A percentile compares a stretch with the other conserved stretches of the same genome.
These are phyloP conservation scores for Zele albiditarsus DNA, from an alignment of 2,888 invertebrate species.

Conservation along the genomic window DNA sequence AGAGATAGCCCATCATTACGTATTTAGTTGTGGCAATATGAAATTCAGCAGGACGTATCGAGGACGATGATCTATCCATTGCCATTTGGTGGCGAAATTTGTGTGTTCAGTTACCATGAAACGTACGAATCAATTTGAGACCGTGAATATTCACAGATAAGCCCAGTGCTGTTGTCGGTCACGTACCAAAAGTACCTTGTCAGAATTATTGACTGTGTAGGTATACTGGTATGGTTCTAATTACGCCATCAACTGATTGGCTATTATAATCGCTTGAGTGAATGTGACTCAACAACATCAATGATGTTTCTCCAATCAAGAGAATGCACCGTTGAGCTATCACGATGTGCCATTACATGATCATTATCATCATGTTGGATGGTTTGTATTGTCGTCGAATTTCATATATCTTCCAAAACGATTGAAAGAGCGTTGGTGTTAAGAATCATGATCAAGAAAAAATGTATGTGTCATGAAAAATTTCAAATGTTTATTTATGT, in stretches of 20 bases:
- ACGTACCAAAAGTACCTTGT: conserved; percentile 58
- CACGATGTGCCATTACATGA: neutral
- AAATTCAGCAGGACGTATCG: neutral
- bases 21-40: no score
- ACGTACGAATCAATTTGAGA: conserved; percentile 3
- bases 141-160: neutral
- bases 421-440: neutral
- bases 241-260: conserved; percentile 58
- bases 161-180: conserved; percentile 26
- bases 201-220: conserved; percentile 49
- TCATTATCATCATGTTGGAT: neutral
- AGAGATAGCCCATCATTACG: no score
- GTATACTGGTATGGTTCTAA: conserved; percentile 52
- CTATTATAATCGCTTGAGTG: conserved; percentile 51
- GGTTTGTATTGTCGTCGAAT: neutral
- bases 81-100: neutral
- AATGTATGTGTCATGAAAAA: no score
- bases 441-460: no score
- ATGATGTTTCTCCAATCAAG: conserved; percentile 21
- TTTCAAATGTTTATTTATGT: no score
- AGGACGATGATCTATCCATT: neutral
- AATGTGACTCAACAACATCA: neutral
- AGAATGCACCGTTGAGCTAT: neutral
- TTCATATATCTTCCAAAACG: neutral
- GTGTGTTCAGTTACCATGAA: neutral